Evolutionary conservation across 2,888 invertebrate genomes (phyloP).

Genomic region (Oxyteleia sp.): DNA sequence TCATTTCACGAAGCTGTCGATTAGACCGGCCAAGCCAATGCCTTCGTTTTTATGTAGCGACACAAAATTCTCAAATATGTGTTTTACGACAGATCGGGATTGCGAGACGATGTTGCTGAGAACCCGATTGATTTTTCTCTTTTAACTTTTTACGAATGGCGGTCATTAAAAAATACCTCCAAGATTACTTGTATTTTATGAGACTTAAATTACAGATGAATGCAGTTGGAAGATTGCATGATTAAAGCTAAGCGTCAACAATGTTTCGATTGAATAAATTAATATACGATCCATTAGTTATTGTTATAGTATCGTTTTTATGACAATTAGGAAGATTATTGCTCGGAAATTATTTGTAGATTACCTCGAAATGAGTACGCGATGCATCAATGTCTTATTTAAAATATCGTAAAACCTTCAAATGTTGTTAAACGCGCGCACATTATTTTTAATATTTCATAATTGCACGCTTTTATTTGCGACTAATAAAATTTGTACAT

Average conservation of each 20-base stretch:
- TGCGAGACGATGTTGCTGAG: conserved; percentile 68
- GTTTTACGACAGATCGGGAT: conserved; percentile 74
- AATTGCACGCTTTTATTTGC: too few species aligned
- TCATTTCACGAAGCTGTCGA: conserved; percentile 87
- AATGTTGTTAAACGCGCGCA: too few species aligned
- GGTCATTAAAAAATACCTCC: conserved; percentile 65
- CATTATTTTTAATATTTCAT: too few species aligned
- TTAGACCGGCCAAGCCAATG: conserved; percentile 82
- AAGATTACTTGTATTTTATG: conserved; percentile 69
- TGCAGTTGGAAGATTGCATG: conserved; percentile 51
- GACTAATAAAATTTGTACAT: too few species aligned
- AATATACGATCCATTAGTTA: conserved; percentile 55
- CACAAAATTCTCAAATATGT: conserved; percentile 74
- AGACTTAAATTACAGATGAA: conserved; percentile 64
- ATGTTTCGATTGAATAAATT: conserved; percentile 66
- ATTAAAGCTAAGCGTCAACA: conserved; percentile 58
- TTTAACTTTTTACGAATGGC: conserved; percentile 67
- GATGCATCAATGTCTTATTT: too few species aligned
- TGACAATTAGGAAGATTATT: too few species aligned
- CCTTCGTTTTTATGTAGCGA: conserved; percentile 71
- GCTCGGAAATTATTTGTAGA: too few species aligned
- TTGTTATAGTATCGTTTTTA: too few species aligned
- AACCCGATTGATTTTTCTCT: conserved; percentile 79
- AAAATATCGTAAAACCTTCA: too few species aligned
- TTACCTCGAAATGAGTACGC: too few species aligned